phyloP scores from a whole-genome alignment of 2,888 invertebrate species.

The Ormyrus thymus region DNA sequence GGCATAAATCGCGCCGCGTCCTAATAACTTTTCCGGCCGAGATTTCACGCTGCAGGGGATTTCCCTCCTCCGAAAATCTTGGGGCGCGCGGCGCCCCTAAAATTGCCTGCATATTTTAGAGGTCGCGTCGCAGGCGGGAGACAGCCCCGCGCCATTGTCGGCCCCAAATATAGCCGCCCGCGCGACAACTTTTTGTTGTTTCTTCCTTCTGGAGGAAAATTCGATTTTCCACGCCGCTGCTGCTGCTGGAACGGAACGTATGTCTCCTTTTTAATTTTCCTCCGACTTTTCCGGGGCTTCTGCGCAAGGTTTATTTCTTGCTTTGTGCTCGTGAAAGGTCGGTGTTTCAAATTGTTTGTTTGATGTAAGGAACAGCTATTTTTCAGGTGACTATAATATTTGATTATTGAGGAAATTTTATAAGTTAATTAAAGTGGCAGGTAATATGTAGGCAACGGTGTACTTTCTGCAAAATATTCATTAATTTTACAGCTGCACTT shows the following conservation, averaged over 20 bases:
- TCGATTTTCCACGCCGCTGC: background rate
- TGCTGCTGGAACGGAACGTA: background rate
- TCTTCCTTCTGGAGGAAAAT: background rate
- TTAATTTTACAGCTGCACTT: too few relatives aligned
- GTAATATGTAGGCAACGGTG: too few relatives aligned
- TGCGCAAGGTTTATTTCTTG: too few relatives aligned
- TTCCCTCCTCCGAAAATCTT: slow-evolving; percentile 24
- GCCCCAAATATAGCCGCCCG: slow-evolving; percentile 9
- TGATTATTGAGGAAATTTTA: too few relatives aligned
- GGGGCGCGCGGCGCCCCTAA: slow-evolving; percentile 4
- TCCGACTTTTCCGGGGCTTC: background rate
- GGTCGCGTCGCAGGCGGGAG: slow-evolving; percentile 11
- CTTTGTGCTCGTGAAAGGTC: too few relatives aligned
- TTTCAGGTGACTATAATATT: too few relatives aligned
- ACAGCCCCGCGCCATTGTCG: slow-evolving; percentile 41
- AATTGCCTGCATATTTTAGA: slow-evolving; percentile 53
- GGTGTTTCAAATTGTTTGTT: too few relatives aligned
- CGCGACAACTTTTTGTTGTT: background rate
- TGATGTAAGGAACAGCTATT: too few relatives aligned
- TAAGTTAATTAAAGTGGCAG: too few relatives aligned
- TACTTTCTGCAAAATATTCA: too few relatives aligned
- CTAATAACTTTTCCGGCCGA: slow-evolving; percentile 33
- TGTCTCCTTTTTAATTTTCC: background rate
- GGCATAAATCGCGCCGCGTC: slow-evolving; percentile 27
- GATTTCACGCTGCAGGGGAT: slow-evolving; percentile 13